These are phyloP conservation scores for Polymixis flavicincta DNA, from an alignment of 2,888 invertebrate genomes.

Conservation along the genomic window DNA sequence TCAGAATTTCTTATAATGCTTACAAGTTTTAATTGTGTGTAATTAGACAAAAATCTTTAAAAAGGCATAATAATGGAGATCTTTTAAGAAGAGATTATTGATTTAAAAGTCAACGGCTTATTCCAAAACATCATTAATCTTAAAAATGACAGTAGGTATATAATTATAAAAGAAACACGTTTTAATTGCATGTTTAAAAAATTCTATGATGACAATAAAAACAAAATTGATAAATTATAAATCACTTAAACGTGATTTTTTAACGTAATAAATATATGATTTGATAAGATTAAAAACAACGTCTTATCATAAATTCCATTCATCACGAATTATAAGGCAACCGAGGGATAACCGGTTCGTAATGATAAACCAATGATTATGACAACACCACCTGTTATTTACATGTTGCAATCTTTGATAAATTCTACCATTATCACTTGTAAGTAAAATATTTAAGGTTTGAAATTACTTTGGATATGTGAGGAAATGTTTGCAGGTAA, in stretches of 20 bases:
- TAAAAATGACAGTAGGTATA: background rate
- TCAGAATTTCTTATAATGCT: background rate
- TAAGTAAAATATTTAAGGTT: background rate
- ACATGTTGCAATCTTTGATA: constrained; percentile 31
- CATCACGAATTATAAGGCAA: constrained; percentile 7
- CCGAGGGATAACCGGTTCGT: constrained; percentile 6
- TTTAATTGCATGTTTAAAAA: background rate
- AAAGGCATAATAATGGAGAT: background rate
- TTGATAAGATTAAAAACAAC: constrained; percentile 13
- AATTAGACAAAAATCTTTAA: background rate
- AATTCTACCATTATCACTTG: constrained; percentile 12
- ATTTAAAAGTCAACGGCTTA: background rate
- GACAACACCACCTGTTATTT: constrained; percentile 9
- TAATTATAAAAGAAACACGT: background rate
- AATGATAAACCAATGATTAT: constrained; percentile 25
- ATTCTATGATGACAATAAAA: background rate
- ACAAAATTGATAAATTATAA: constrained; percentile 2
- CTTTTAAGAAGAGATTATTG: background rate
- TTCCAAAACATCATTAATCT: background rate
- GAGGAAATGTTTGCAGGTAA: background rate
- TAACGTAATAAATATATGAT: background rate
- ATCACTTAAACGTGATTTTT: constrained; percentile 39
- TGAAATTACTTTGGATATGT: constrained; percentile 11
- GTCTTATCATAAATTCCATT: constrained; percentile 14
- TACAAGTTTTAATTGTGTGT: background rate